Conservation (phyloP, 2,113 vertebrate genomes). For the Pachypanchax playfairii region DNA sequence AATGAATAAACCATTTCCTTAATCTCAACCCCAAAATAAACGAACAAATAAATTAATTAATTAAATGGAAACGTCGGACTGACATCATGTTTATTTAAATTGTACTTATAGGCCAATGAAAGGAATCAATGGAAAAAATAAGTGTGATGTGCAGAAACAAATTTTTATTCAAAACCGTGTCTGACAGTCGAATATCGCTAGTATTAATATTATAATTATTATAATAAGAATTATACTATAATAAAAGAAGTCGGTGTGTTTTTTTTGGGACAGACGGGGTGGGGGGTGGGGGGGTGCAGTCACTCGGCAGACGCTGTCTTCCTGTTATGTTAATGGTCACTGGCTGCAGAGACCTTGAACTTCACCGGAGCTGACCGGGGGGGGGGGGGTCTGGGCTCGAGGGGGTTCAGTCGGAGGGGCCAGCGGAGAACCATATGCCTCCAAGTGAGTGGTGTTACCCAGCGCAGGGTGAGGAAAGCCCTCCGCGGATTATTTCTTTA, state of each 20-base stretch:
- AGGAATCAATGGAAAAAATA: too few species aligned
- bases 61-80: too few species aligned
- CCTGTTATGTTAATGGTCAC: conserved; percentile 44
- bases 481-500: conserved; percentile 17
- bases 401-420: conserved; percentile 39
- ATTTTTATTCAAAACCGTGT: too few species aligned
- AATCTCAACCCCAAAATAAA: too few species aligned
- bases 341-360: conserved; percentile 76
- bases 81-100: too few species aligned
- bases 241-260: background rate
- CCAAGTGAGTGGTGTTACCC: conserved; percentile 56
- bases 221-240: conserved; percentile 7
- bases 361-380: conserved; percentile 61
- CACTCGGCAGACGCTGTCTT: conserved; percentile 27
- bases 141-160: too few species aligned
- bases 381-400: conserved; percentile 36
- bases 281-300: too few species aligned
- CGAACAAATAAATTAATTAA: too few species aligned
- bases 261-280: background rate
- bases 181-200: background rate
- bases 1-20: too few species aligned
- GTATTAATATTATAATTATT: background rate
- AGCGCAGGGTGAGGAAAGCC: conserved; percentile 48
- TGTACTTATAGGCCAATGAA: too few species aligned
- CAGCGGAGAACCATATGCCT: conserved; percentile 71